Evolutionary conservation across 2,113 vertebrate species (phyloP).

Genomic region (Channa argus): DNA sequence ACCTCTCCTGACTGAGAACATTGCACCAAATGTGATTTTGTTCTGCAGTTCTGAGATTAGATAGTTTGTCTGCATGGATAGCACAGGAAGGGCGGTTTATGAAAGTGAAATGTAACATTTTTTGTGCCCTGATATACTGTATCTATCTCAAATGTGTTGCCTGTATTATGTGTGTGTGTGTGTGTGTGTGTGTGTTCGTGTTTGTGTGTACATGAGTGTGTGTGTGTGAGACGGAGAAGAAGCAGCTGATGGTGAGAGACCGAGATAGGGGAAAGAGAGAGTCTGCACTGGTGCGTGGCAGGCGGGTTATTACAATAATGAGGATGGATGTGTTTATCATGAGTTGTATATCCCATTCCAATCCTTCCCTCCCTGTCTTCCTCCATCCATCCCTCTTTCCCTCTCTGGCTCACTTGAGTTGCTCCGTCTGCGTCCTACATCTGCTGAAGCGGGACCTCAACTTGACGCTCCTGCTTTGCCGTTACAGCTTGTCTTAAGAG

Average conservation of each 20-base stretch:
- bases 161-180: neutral
- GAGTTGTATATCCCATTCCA: slow-evolving; percentile 68
- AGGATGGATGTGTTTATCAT: slow-evolving; percentile 81
- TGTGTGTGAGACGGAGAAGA: slow-evolving; percentile 17
- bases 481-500: slow-evolving; percentile 49
- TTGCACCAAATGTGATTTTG: slow-evolving; percentile 50
- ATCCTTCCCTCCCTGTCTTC: slow-evolving; percentile 5
- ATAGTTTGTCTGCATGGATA: slow-evolving; percentile 29
- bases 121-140: slow-evolving; percentile 14
- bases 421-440: slow-evolving; percentile 55
- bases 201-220: too few relatives aligned
- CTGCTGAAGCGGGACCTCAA: slow-evolving; percentile 49
- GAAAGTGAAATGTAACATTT: slow-evolving; percentile 52
- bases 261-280: slow-evolving; percentile 34
- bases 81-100: slow-evolving; percentile 13
- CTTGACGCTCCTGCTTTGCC: slow-evolving; percentile 13
- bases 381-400: slow-evolving; percentile 31
- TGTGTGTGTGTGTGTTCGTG: too few relatives aligned
- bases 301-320: slow-evolving; percentile 75
- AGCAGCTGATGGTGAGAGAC: slow-evolving; percentile 35
- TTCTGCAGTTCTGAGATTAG: slow-evolving; percentile 57
- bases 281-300: slow-evolving; percentile 64
- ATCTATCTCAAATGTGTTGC: slow-evolving; percentile 51
- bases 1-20: slow-evolving; percentile 51
- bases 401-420: slow-evolving; percentile 54